Conservation (phyloP, 1,140 invertebrate species). For the Papilio glaucus region DNA sequence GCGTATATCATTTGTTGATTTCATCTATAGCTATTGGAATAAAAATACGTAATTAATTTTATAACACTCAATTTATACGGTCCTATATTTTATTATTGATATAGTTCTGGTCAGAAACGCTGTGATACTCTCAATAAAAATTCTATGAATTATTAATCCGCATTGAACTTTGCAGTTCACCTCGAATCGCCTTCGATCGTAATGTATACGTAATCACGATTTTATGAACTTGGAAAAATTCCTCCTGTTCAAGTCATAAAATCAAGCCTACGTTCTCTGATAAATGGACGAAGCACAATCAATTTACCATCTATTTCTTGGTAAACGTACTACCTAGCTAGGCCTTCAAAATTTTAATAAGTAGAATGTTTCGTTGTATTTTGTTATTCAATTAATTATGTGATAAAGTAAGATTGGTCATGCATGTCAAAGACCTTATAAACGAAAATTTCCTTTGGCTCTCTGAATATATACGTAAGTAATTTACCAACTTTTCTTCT, state of each 20-base stretch:
- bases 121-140: conserved; percentile 20
- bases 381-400: too few species aligned
- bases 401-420: too few species aligned
- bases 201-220: conserved; percentile 34
- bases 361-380: too few species aligned
- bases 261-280: not conserved
- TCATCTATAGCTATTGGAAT: too few species aligned
- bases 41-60: not conserved
- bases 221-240: conserved; percentile 33
- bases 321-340: not conserved
- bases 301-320: not conserved
- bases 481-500: too few species aligned
- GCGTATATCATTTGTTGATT: too few species aligned
- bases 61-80: not conserved
- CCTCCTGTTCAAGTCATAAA: conserved; percentile 5
- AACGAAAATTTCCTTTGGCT: too few species aligned
- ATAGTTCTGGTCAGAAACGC: not conserved
- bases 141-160: conserved; percentile 32
- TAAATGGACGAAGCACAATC: not conserved
- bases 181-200: conserved; percentile 26
- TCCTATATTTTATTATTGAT: not conserved
- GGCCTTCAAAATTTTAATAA: too few species aligned
- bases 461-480: too few species aligned
- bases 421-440: too few species aligned
- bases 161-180: conserved; percentile 30